Conservation (phyloP, 2,113 vertebrate species). For the Ahaetulla prasina region DNA sequence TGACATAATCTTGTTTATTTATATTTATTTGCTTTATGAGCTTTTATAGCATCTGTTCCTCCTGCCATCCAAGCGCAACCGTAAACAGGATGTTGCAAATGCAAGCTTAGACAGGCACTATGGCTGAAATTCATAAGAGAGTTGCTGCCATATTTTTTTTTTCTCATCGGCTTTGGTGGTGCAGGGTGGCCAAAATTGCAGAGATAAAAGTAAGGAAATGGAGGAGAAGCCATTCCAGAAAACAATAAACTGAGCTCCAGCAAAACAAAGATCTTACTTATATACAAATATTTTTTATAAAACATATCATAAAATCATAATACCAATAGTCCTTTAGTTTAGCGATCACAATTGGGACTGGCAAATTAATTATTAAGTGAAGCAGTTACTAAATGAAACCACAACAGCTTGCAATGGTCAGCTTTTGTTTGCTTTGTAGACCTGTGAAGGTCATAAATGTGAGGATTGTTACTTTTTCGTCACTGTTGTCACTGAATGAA, state of each 20-base stretch:
- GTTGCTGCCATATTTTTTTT: background rate
- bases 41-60: conserved; percentile 62
- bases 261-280: conserved; percentile 59
- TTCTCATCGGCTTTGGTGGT: background rate
- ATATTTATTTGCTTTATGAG: conserved; percentile 59
- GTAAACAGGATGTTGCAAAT: conserved; percentile 40
- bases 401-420: background rate
- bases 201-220: background rate
- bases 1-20: conserved; percentile 65
- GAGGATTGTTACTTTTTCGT: background rate
- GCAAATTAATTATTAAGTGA: background rate
- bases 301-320: conserved; percentile 13
- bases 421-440: background rate
- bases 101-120: conserved; percentile 31
- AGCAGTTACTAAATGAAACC: background rate
- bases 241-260: conserved; percentile 57
- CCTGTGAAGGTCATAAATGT: background rate
- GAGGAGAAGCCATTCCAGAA: conserved; percentile 51
- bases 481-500: background rate
- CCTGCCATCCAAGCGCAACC: conserved; percentile 50
- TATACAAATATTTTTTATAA: conserved; percentile 59
- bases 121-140: conserved; percentile 19
- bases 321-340: background rate
- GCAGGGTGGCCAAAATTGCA: background rate
- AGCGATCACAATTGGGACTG: background rate